A percentile compares a stretch with the other conserved stretches of the same genome.
Evolutionary conservation across 2,113 vertebrate species (phyloP).

Genomic region (Syngnathus floridae): DNA sequence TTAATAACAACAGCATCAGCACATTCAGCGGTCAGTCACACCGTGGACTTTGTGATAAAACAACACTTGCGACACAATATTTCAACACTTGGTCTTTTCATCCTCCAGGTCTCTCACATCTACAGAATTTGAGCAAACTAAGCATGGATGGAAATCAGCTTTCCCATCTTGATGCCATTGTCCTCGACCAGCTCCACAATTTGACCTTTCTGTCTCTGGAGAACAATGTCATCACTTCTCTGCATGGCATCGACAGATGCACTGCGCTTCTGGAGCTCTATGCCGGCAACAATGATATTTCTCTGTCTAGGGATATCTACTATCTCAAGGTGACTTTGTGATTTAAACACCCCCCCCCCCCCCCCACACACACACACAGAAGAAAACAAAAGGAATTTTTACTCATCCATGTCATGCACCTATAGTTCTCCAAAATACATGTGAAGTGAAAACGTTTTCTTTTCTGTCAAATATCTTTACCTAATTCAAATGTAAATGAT

Average conservation of each 20-base stretch:
- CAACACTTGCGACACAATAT: not conserved
- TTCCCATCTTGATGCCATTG: constrained; percentile 62
- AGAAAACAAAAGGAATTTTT: too few relatives aligned
- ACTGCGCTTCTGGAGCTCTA: constrained; percentile 78
- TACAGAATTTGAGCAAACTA: constrained; percentile 70
- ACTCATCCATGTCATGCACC: too few relatives aligned
- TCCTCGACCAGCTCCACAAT: constrained; percentile 72
- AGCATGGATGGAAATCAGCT: constrained; percentile 80
- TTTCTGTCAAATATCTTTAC: too few relatives aligned
- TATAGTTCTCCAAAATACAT: too few relatives aligned
- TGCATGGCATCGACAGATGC: constrained; percentile 73
- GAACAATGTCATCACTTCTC: constrained; percentile 75
- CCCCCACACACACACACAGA: not conserved
- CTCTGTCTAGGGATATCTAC: constrained; percentile 74
- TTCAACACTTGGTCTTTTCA: constrained; percentile 18
- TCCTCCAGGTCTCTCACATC: constrained; percentile 71
- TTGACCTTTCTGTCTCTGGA: constrained; percentile 78
- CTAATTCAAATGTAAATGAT: too few relatives aligned
- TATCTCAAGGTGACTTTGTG: constrained; percentile 69
- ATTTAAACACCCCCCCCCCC: not conserved
- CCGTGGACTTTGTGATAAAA: not conserved
- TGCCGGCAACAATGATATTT: constrained; percentile 76
- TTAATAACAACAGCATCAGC: constrained; percentile 78
- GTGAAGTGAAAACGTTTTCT: too few relatives aligned
- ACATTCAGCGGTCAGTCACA: constrained; percentile 70